Percentiles rank a stretch among this genome's conserved stretches.
These are phyloP conservation scores for Gavia stellata DNA, from an alignment of 2,113 vertebrate species.

Conservation along the genomic window DNA sequence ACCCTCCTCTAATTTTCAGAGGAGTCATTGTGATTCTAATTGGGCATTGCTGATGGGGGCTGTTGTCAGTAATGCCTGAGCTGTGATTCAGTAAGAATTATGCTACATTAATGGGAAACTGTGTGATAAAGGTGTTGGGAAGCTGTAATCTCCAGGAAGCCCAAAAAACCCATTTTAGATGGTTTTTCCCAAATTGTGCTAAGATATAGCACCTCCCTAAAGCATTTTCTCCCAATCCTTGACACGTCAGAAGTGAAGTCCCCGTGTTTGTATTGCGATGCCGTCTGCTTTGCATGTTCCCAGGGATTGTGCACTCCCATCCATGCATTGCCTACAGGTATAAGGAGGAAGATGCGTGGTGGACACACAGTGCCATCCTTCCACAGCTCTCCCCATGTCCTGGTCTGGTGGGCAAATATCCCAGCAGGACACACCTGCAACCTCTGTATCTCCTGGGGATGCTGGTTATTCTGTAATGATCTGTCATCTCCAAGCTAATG, in stretches of 20 bases:
- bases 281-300: background rate
- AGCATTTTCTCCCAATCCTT: background rate
- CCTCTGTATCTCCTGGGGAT: background rate
- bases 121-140: background rate
- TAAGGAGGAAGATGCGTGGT: accelerated
- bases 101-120: background rate
- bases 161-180: background rate
- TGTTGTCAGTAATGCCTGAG: background rate
- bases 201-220: background rate
- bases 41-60: background rate
- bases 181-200: background rate
- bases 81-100: background rate
- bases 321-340: accelerated
- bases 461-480: background rate
- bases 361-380: background rate
- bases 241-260: background rate
- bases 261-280: background rate
- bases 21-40: accelerated
- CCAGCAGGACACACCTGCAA: background rate
- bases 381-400: background rate
- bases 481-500: background rate
- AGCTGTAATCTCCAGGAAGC: background rate
- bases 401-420: background rate
- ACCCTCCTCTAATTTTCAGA: background rate
- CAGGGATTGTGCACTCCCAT: background rate